phyloP scores from a whole-genome alignment of 2,888 invertebrate genomes.

The Aleiodes testaceus region DNA sequence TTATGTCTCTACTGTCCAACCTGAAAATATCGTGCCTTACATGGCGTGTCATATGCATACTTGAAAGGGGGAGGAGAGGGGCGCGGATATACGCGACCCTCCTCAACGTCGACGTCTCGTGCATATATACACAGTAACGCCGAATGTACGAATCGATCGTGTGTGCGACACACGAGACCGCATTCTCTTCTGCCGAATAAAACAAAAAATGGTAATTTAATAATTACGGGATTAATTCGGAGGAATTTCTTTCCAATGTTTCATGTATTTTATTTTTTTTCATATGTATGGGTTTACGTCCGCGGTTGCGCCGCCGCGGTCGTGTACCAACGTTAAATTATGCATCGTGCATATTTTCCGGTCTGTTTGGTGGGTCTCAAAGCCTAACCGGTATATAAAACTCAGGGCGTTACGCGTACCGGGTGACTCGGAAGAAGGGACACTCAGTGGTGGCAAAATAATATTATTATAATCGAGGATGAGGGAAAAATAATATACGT shows the following conservation, averaged over 20 bases:
- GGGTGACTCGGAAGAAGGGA: conserved; percentile 61
- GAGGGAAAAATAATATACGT: conserved; percentile 50
- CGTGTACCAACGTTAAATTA: conserved; percentile 66
- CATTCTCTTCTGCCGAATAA: conserved; percentile 47
- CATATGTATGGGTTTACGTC: conserved; percentile 46
- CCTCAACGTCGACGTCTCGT: conserved; percentile 57
- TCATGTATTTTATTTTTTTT: too few species aligned
- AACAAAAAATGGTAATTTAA: too few species aligned
- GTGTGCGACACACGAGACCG: conserved; percentile 44
- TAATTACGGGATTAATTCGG: too few species aligned
- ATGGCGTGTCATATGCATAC: conserved; percentile 39
- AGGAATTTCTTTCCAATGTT: too few species aligned
- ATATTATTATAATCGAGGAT: conserved; percentile 55
- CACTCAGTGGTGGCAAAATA: conserved; percentile 54
- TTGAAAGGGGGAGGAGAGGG: conserved; percentile 27
- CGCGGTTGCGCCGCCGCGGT: conserved; percentile 48
- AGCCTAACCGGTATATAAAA: conserved; percentile 64
- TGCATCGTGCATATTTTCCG: conserved; percentile 72
- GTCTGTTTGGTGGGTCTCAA: conserved; percentile 71
- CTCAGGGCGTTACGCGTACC: conserved; percentile 57
- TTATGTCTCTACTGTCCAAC: conserved; percentile 64
- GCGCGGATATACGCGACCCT: conserved; percentile 64
- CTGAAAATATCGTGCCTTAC: conserved; percentile 66
- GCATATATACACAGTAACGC: conserved; percentile 41
- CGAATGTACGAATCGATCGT: conserved; percentile 57